Conservation (phyloP, 2,888 invertebrate genomes). For the Rhorus exstirpatorius region DNA sequence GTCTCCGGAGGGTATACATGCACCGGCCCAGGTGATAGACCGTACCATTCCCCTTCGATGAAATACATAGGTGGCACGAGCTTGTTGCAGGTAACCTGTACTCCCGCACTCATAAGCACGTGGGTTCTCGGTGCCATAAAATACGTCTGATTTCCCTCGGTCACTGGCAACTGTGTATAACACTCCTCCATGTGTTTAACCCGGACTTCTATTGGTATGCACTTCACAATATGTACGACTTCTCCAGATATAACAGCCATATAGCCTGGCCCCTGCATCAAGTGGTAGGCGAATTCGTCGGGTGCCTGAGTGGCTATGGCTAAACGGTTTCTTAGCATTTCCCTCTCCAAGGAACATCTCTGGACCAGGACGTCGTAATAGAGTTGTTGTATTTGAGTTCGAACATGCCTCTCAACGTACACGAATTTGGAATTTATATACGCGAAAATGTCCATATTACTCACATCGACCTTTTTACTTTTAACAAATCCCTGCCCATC, state of each 20-base stretch:
- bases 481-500: constrained; percentile 10
- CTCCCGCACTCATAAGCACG: constrained; percentile 68
- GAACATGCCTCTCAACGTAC: constrained; percentile 24
- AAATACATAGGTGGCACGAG: constrained; percentile 69
- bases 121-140: constrained; percentile 64
- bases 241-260: constrained; percentile 73
- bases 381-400: constrained; percentile 15
- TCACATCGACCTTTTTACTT: not conserved
- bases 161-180: constrained; percentile 72
- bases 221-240: constrained; percentile 73
- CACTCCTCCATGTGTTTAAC: constrained; percentile 64
- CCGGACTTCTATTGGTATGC: constrained; percentile 68
- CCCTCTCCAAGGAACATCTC: constrained; percentile 22
- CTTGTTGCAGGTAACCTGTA: constrained; percentile 68
- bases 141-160: constrained; percentile 2
- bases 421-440: constrained; percentile 48
- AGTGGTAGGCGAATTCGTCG: constrained; percentile 72
- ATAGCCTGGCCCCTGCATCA: constrained; percentile 72
- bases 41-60: constrained; percentile 69
- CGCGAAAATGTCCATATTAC: constrained; percentile 31
- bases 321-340: constrained; percentile 35
- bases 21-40: constrained; percentile 43
- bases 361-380: constrained; percentile 24
- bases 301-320: constrained; percentile 67
- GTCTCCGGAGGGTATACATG: constrained; percentile 2